Base-by-base conservation (phyloP, 2,888 invertebrate species). In the Plusia festucae region DNA sequence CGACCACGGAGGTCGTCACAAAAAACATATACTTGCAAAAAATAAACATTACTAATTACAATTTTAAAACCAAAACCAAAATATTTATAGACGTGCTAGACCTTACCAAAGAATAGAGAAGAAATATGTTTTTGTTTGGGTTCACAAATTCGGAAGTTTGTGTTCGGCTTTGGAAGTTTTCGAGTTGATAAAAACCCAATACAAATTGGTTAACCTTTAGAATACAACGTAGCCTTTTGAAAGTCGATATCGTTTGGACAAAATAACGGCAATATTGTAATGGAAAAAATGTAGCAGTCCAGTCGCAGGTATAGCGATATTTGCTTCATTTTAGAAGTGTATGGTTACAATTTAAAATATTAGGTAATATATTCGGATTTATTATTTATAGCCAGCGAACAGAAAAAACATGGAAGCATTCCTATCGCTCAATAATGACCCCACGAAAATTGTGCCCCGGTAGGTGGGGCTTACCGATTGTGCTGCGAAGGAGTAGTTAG, bases 81-180 rank as follows among this genome's bases (percentile, higher is more conserved):
- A 24, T 3, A 24, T 24, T n/a, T n/a, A n/a, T n/a, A n/a, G n/a
- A n/a, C n/a, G n/a, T n/a, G n/a, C n/a, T n/a, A n/a, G n/a, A n/a
- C n/a, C n/a, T n/a, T n/a, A n/a, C n/a, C 24, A 24, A 24, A 40
- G 40, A 40, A n/a, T 40, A 40, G n/a, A 5, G 6, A 15, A n/a
- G n/a, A 5, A 40, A 40, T 40, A 40, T 40, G 7, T 40, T 40
- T 40, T 40, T n/a, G 40, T n/a, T 40, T n/a, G n/a, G 40, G n/a
- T 40, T 40, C 40, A 40, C n/a, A n/a, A 40, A 40, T 40, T 40
- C n/a, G n/a, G 40, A 40, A 40, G 40, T 40, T 40, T 40, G 40
- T 40, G 40, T 40, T 40, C 40, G 40, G 40, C 40, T n/a, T 40
- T 40, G n/a, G 40, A 40, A 40, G 40, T 40, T 40, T 40, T n/a